Base-by-base conservation (phyloP, 2,113 vertebrate genomes). In the Phyllostomus hastatus region DNA sequence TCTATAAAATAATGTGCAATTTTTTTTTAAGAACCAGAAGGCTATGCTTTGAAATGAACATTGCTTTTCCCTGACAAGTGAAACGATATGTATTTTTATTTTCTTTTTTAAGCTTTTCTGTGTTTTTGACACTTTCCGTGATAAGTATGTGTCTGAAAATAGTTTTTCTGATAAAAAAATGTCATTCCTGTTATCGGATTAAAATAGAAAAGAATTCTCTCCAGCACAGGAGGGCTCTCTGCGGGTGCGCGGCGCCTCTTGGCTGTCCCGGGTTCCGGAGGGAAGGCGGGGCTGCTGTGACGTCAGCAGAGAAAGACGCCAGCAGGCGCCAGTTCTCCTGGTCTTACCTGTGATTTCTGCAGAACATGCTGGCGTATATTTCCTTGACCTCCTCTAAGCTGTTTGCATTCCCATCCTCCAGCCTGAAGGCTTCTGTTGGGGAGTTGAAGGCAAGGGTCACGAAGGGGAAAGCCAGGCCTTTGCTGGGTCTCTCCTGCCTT, bases 351-450 rank as follows among this genome's bases (percentile, higher is more conserved):
- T 94, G 92, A 52, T 92, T 92, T 64, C 43, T 88, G 3, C 97
- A 98, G 86, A 98, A 97, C 70, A 96, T 95, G 79, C 89, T 97
- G 94, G 98, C 85, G 79, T 98, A 99, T 64, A 98, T 97, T 89
- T 98, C 97, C 87, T 96, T 99, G 92, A 98, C 96, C 94, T 98
- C 98, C 88, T 98, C 98, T 96, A 99, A 92, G 96, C 86, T 98
- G 81, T 90, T 98, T 0, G 97, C 97, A 86, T 96, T 98, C 35
- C 97, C 98, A 94, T 98, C 98, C 61, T 98, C 98, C 95, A 98
- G 87, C 64, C 97, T 95, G 93, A 98, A 98, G 86, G 92, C 83
- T 1, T 95, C 98, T 99, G 92, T 81, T 69, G 89, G 83, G 64
- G 96, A 93, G 69, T 97, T 66, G 97, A 98, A 95, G 78, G 78